These are phyloP conservation scores for Cyanocitta stelleri DNA, from an alignment of 2,113 vertebrate species.

Conservation along the genomic window DNA sequence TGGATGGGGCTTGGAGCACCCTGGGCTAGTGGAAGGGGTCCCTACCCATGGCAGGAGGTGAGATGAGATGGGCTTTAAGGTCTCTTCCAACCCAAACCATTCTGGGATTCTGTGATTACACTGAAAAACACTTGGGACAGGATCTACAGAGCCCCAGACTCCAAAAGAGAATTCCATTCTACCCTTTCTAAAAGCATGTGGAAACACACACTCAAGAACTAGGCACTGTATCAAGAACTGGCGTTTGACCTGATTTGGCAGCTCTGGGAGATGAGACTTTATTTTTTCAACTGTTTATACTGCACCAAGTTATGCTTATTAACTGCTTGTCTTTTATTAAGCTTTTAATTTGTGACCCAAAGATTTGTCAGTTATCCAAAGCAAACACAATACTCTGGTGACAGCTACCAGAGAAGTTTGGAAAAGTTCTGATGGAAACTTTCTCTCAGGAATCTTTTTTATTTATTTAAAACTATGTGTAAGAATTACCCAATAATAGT, in stretches of 20 bases:
- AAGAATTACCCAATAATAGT: neutral
- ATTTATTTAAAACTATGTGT: neutral
- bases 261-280: neutral
- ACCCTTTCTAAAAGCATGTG: neutral
- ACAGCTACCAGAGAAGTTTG: neutral
- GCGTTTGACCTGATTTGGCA: neutral
- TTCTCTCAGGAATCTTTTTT: neutral
- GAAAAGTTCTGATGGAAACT: neutral
- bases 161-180: neutral
- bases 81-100: neutral
- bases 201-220: neutral
- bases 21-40: neutral
- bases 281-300: neutral
- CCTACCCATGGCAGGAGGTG: neutral
- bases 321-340: neutral
- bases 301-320: neutral
- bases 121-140: neutral
- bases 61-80: neutral
- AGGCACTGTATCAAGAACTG: neutral
- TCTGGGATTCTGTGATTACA: neutral
- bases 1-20: rapidly evolving
- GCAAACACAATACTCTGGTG: neutral
- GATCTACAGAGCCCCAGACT: neutral
- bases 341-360: neutral
- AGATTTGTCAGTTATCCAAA: neutral